Evolutionary conservation across 1,140 invertebrate genomes (phyloP).

Genomic region (Sitophilus oryzae): DNA sequence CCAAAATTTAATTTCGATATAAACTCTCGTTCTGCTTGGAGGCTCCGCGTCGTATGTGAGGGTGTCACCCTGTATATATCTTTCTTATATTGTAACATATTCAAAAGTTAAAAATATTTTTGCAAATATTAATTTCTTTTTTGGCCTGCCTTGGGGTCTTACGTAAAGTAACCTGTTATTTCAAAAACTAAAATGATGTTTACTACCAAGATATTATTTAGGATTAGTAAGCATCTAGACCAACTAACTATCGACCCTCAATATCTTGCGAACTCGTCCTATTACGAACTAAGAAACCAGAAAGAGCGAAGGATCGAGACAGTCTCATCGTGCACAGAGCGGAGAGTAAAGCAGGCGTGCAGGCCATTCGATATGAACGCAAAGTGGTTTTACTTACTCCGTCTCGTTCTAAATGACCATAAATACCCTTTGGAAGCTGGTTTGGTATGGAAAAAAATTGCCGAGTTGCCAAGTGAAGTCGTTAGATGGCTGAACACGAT

Average conservation of each 20-base stretch:
- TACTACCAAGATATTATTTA: background rate
- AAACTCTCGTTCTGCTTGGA: too few relatives aligned
- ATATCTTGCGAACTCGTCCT: constrained; percentile 6
- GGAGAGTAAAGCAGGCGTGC: too few relatives aligned
- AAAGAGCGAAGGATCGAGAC: background rate
- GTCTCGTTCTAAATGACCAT: constrained; percentile 14
- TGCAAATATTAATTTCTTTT: too few relatives aligned
- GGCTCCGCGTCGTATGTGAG: too few relatives aligned
- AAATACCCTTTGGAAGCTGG: constrained; percentile 16
- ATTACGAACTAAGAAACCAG: constrained; percentile 7
- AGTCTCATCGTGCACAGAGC: constrained; percentile 9
- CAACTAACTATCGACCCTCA: background rate
- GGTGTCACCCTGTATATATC: too few relatives aligned
- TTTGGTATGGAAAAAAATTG: constrained; percentile 11
- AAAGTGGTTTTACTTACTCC: constrained; percentile 15
- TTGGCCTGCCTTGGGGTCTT: too few relatives aligned
- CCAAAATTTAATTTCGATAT: too few relatives aligned
- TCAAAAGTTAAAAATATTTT: too few relatives aligned
- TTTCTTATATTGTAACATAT: too few relatives aligned
- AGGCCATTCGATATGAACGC: constrained; percentile 11
- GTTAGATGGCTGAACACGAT: background rate
- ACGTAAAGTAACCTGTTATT: too few relatives aligned
- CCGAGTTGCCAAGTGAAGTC: constrained; percentile 2
- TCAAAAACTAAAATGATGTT: too few relatives aligned
- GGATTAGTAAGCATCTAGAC: background rate